Percentiles rank a stretch among this genome's conserved stretches.
Conservation (phyloP, 2,888 invertebrate genomes). For the Scaptomyza flava region DNA sequence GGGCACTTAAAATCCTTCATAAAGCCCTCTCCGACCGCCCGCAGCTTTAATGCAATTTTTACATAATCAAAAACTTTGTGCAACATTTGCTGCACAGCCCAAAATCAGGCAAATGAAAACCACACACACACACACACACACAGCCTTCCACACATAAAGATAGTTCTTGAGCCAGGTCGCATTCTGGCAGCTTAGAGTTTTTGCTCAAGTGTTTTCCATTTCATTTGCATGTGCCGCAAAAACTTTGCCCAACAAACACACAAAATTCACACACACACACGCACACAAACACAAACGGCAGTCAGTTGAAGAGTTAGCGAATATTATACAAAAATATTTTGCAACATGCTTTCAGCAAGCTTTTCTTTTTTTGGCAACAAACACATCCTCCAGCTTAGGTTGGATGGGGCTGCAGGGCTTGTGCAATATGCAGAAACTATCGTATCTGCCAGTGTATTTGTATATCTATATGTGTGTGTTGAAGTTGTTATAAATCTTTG, state of each 20-base stretch:
- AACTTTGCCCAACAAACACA: slow-evolving; percentile 62
- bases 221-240: slow-evolving; percentile 75
- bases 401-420: slow-evolving; percentile 33
- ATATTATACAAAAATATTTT: slow-evolving; percentile 71
- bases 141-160: slow-evolving; percentile 1
- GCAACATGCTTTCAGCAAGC: slow-evolving; percentile 58
- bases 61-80: slow-evolving; percentile 65
- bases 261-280: slow-evolving; percentile 17
- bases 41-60: slow-evolving; percentile 65
- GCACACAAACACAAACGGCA: slow-evolving; percentile 17
- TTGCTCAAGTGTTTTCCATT: slow-evolving; percentile 75
- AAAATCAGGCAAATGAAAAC: slow-evolving; percentile 50
- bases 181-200: slow-evolving; percentile 59
- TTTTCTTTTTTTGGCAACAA: slow-evolving; percentile 43
- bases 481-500: slow-evolving; percentile 68
- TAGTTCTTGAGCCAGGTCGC: slow-evolving; percentile 38
- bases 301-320: slow-evolving; percentile 55
- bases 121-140: slow-evolving; percentile 12
- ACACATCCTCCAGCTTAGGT: slow-evolving; percentile 26
- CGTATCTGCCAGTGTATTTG: slow-evolving; percentile 13
- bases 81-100: slow-evolving; percentile 58
- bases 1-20: slow-evolving; percentile 20
- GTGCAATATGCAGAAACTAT: slow-evolving; percentile 58
- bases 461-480: slow-evolving; percentile 5
- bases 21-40: slow-evolving; percentile 23